Evolutionary conservation across 2,113 vertebrate genomes (phyloP).

Genomic region (Megatriorchis doriae): DNA sequence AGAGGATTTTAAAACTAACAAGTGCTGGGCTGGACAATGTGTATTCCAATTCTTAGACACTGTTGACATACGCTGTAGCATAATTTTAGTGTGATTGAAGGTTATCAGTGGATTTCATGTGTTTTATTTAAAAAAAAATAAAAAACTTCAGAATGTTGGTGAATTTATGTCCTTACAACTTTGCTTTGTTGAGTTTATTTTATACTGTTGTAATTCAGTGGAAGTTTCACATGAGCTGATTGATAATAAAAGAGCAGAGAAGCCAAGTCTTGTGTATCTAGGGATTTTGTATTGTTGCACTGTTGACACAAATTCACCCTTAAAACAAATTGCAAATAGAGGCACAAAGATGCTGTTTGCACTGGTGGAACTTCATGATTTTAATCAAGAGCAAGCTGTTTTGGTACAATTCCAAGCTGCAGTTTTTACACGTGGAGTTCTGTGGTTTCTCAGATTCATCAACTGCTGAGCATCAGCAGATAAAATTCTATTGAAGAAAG

Average conservation of each 20-base stretch:
- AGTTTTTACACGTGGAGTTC: background rate
- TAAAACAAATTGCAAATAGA: background rate
- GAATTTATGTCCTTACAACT: background rate
- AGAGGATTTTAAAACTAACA: background rate
- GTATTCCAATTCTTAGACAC: background rate
- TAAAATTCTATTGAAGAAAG: background rate
- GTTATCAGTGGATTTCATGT: background rate
- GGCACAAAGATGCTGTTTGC: background rate
- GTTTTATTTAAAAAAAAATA: background rate
- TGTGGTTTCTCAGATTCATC: background rate
- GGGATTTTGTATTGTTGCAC: background rate
- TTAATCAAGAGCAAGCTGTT: background rate
- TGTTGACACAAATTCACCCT: background rate
- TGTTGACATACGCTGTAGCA: background rate
- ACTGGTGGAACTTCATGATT: background rate
- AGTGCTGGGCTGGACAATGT: background rate
- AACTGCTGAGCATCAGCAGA: background rate
- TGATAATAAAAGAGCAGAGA: background rate
- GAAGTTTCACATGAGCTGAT: background rate
- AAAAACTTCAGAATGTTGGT: background rate
- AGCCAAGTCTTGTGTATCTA: background rate
- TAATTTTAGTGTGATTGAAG: background rate
- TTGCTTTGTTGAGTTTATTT: background rate
- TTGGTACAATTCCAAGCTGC: background rate
- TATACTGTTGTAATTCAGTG: background rate